Conservation (phyloP, 2,797 vertebrate species). For the Nyctalus aviator region DNA sequence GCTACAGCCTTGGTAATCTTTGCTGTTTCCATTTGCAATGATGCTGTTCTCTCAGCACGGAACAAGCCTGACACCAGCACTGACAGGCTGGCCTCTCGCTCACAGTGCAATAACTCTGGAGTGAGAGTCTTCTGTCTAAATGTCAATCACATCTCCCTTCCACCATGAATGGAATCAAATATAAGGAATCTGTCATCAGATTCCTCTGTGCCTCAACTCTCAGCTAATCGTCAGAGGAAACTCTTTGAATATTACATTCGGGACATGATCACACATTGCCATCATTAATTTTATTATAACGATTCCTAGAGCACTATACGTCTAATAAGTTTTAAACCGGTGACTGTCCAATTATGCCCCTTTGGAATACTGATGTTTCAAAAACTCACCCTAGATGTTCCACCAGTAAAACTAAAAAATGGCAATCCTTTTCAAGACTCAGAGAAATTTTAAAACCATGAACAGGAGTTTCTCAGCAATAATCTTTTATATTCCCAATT, state of each 20-base stretch:
- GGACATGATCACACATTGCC: not conserved
- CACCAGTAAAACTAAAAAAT: not conserved
- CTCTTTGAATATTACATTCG: not conserved
- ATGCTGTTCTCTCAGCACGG: slow-evolving; percentile 57
- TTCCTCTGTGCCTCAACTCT: not conserved
- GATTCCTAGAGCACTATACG: not conserved
- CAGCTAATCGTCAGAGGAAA: not conserved
- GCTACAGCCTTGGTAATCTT: slow-evolving; percentile 65
- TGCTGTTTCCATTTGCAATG: slow-evolving; percentile 66
- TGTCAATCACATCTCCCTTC: not conserved
- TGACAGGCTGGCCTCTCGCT: not conserved
- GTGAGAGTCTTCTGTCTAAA: not conserved
- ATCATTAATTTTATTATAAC: slow-evolving; percentile 4
- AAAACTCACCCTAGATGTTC: not conserved
- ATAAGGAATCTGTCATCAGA: not conserved
- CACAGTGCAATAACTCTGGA: not conserved
- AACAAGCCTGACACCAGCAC: not conserved
- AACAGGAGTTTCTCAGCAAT: slow-evolving; percentile 11
- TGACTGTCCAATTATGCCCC: not conserved
- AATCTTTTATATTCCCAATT: not conserved
- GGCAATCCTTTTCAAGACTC: not conserved
- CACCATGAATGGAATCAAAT: not conserved
- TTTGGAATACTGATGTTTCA: not conserved
- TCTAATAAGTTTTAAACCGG: not conserved
- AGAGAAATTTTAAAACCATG: not conserved